These are phyloP conservation scores for Atrina japonica DNA, from an alignment of 2,888 invertebrate genomes.

Conservation along the genomic window DNA sequence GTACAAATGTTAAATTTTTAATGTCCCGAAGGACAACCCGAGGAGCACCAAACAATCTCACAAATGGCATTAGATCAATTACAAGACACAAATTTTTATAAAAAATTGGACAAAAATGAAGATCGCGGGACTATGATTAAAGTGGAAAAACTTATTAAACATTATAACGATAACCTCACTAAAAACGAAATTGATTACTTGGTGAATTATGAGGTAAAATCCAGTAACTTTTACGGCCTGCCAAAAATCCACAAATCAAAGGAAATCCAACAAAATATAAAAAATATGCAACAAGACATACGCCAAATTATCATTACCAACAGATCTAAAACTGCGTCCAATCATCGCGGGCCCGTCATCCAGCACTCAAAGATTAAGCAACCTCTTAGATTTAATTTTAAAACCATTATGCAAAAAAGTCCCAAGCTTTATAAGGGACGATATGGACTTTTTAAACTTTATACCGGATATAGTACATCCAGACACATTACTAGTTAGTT, in stretches of 20 bases:
- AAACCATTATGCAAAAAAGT: constrained; percentile 6
- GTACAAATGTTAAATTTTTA: no score
- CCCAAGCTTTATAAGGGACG: constrained; percentile 7
- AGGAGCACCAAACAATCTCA: no score
- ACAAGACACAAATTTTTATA: no score
- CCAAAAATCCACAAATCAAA: constrained; percentile 16
- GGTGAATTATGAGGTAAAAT: constrained; percentile 7
- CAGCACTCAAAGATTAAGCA: constrained; percentile 10
- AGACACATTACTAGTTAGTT: constrained; percentile 11
- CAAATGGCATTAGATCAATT: no score
- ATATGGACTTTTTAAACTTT: constrained; percentile 18
- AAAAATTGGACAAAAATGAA: no score
- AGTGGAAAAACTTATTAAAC: no score
- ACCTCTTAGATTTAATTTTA: background rate
- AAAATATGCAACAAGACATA: background rate
- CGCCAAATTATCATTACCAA: constrained; percentile 4
- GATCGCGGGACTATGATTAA: no score
- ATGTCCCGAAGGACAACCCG: no score
- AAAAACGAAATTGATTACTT: constrained; percentile 9
- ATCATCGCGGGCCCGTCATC: constrained; percentile 9
- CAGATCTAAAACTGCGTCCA: constrained; percentile 7
- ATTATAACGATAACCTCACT: no score
- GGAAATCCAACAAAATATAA: constrained; percentile 1
- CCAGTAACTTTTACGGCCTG: constrained; percentile 15
- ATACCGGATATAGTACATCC: background rate